Evolutionary conservation across 2,888 invertebrate genomes (phyloP).

Genomic region (Mayetiola destructor): DNA sequence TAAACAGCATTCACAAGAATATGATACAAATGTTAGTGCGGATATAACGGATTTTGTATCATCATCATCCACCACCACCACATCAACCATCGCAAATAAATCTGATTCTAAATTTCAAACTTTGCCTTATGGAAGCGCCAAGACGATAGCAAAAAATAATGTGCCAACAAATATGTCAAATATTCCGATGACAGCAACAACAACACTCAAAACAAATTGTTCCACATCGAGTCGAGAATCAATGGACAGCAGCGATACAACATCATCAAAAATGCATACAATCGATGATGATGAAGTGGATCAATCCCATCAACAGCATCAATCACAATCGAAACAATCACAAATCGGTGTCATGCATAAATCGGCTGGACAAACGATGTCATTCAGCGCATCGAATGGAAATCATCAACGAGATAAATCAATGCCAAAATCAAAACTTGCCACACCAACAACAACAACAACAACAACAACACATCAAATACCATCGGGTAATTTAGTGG

Average conservation of each 20-base stretch:
- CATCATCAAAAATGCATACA: background rate
- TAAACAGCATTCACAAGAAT: conserved; percentile 19
- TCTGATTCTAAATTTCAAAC: conserved; percentile 86
- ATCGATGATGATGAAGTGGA: conserved; percentile 1
- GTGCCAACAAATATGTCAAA: background rate
- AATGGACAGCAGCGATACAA: background rate
- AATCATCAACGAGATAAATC: background rate
- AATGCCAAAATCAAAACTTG: conserved; percentile 19
- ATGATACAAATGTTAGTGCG: conserved; percentile 17
- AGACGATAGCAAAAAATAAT: background rate
- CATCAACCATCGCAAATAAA: no score
- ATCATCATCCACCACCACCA: no score
- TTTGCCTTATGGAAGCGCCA: conserved; percentile 63
- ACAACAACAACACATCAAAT: conserved; percentile 32
- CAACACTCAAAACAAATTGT: background rate
- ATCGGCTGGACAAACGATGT: conserved; percentile 42
- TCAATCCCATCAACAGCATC: conserved; percentile 18
- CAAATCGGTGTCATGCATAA: conserved; percentile 28
- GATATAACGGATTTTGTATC: conserved; percentile 43
- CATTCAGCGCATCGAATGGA: conserved; percentile 29
- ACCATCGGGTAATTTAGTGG: conserved; percentile 28
- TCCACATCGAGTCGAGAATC: no score
- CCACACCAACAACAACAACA: conserved; percentile 27
- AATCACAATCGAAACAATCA: conserved; percentile 20
- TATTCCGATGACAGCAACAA: conserved; percentile 11